Base-by-base conservation (phyloP, 2,888 invertebrate species). In the Chaetogeoica ovagalla region DNA sequence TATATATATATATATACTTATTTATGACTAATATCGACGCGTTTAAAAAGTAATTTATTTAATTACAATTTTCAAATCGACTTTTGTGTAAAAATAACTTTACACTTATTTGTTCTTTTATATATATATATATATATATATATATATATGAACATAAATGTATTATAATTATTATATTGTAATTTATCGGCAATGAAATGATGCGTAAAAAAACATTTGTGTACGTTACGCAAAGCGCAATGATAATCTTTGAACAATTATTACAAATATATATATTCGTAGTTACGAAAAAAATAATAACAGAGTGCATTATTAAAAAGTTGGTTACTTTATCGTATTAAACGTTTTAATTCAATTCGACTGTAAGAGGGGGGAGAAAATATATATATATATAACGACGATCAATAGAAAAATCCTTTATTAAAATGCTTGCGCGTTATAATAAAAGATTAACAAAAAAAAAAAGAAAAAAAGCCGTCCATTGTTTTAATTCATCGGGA, bases 271-370 rank as follows among this genome's bases (percentile, higher is more conserved):
- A 30, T 30, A 30, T 30, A 30, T 4, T 1, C 30, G 4, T 30
- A 30, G 30, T 1, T 30, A 30, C 43, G 66, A 21, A 43, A 7
- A 11, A 11, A 43, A 8, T 4, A 39, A 30, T 19, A 69, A 69
- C 13, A 8, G 55, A 63, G 30, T n/a, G n/a, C 8, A 48, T 52
- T 62, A 30, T 55, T 63, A 21, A 52, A 74, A 74, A 63, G 65
- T 57, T 57, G 15, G 55, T 66, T 75, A 66, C 57, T 75, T 75
- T 43, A 57, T 75, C 55, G 57, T 43, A 57, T 57, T 75, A 57
- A 65, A 66, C 65, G 65, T 17, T 74, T 66, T 57, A 75, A 75
- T 75, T 23, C 39, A 66, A 19, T 66, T 65, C 74, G 23, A 75
- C 55, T 23, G 39, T 43, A 66, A 39, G 65, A 30, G 30, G 30